Base-by-base conservation (phyloP, 1,140 invertebrate species). In the Lepidurus couesii region DNA sequence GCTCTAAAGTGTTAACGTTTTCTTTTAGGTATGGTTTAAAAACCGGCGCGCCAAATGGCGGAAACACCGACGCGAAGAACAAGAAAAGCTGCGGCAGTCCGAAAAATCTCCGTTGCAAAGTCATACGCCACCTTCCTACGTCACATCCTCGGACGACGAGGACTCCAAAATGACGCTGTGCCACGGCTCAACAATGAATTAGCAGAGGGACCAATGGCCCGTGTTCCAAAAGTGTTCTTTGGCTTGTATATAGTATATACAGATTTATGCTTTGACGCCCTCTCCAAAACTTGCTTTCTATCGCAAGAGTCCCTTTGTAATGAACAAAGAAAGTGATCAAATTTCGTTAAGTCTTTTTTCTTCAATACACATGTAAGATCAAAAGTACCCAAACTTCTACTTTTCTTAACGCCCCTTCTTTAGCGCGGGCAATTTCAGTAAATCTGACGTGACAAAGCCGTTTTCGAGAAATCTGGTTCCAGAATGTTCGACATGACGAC, bases 31-130 rank as follows among this genome's bases (percentile, higher is more conserved):
- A 6, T 96, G 94, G 94, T 96, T 96, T 85, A 96, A 96, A 85
- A 96, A 96, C 84, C 87, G 94, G 53, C 86, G 94, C 74, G 94
- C 96, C 80, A 98, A 98, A 87, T 98, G 95, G 95, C 89, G 96
- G 78, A 98, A 98, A 84, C 95, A 97, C 83, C 97, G 97, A 83
- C 89, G 95, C 9, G 95, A 98, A 83, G 94, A 96, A 82, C 94
- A 95, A 84, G 94, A 97, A 83, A 86, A 93, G 77, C 84, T 94
- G 77, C 87, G 93, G 44, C 84, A 83, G 94, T 73, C 92, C 94
- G 83, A 90, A 95, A 84, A 92, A 94, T 82, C 89, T 92, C 75
- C 77, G 11, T 45, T 45, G 16, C 16, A n/a, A 7, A 65, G 53
- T 65, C 53, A 65, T 21, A 65, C 53, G 53, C 53, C 53, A 21